Base-by-base conservation (phyloP, 2,797 vertebrate genomes). In the Meriones psammophilus region DNA sequence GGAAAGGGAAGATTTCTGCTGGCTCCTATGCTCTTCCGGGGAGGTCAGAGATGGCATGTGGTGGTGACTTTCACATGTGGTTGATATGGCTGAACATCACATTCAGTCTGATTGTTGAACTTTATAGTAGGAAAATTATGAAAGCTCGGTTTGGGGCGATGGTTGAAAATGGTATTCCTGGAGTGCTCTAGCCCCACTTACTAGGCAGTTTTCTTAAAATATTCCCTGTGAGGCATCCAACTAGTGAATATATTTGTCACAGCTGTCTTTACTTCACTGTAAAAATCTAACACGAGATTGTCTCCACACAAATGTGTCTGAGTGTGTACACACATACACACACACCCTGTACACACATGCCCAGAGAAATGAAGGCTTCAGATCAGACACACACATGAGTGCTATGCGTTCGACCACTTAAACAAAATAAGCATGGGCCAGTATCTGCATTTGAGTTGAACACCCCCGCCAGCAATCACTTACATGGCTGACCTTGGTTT, bases 401-500 rank as follows among this genome's bases (percentile, higher is more conserved):
- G 84, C 58, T 66, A 13, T 92, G 77, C 22, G 77, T 42, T 54
- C n/a, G 80, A 13, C 66, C 33, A 33, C 33, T 58, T 89, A 94
- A 69, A n/a, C 8, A 93, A 95, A 95, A 68, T 33, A 14, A 50
- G 18, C 39, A 14, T 4, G 22, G 77, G 33, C 12, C 68, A 39
- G 13, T 18, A 76, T 96, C 92, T 88, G 88, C 73, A 3, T 84
- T 81, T 62, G 87, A n/a, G 28, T 24, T n/a, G 79, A 74, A 60
- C 91, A 89, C 62, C 92, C 92, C 50, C 3, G 64, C 87, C 87
- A 83, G 87, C 7, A 6, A 68, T 95, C 79, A 69, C 68, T 95
- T 68, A 74, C 76, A 73, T 14, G 33, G 68, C 62, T 93, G 95
- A 96, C 95, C 91, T 86, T 96, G 92, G 85, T 94, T 96, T 77